Evolutionary conservation across 2,113 vertebrate genomes (phyloP), one percentile per base, ranked within the genome.

Genomic region (Melanocharis versteri): DNA sequence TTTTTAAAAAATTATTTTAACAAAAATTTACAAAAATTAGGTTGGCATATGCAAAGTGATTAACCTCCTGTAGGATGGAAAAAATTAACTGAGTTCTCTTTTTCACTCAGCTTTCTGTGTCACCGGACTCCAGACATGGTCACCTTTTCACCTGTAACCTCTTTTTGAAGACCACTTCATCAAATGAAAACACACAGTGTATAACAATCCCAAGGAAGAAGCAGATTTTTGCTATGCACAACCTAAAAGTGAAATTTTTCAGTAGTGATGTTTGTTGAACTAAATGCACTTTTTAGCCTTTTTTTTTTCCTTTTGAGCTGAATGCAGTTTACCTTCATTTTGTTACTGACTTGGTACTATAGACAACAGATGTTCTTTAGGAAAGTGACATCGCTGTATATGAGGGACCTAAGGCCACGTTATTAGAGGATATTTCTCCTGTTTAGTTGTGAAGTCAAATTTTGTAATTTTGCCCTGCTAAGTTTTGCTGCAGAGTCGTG

Each of bases 91-190:
- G 58, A 7, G 4, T 18, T 68, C 83, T 23, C 6, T 58, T 93
- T 82, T 79, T 70, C 53, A 22, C 56, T 77, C 83, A 98, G 98
- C 95, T 98, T 58, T 88, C 98, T 37, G 97, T 94, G 54, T 89
- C 89, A 2, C 70, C 94, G 0, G 77, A 86, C 50, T 45, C 94
- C 65, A 77, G 94, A 28, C 92, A 83, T 5, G 92, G 96, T 28
- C 82, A 84, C 13, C 95, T 96, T 69, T 94, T 96, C 10, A 87
- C 91, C 4, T 94, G 66, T 73, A 97, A 98, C 61, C 71, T 97
- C 50, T 97, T 97, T 58, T 71, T 97, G 90, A 98, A 97, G 83
- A 94, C 69, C 15, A 45, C 83, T 0, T 62, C 96, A 0, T 37
- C 83, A 17, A 31, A 50, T 37, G 89, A 93, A 44, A 65, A 69